Base-by-base conservation (phyloP, 2,113 vertebrate genomes). In the Bothrops jararaca region DNA sequence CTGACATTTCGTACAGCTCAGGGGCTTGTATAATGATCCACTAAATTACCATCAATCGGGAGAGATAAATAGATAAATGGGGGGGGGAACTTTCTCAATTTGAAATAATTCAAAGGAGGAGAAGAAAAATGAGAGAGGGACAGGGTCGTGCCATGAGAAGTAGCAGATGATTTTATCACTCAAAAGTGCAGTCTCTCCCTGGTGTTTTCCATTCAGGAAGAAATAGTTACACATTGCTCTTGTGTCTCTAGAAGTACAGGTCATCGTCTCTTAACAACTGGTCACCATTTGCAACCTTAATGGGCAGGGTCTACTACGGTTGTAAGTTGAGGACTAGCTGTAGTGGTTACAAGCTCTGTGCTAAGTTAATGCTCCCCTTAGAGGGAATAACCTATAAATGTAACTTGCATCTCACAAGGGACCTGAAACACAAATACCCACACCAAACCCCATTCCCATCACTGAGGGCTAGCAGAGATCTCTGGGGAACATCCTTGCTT, bases 11-110 rank as follows among this genome's bases (percentile, higher is more conserved):
- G n/a, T 39, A 57, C 23, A 50, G 69, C 48, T 85, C 34, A 15
- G 24, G 42, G 57, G 50, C n/a, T 22, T 64, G 26, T 54, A 90
- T 90, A 69, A 42, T 86, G n/a, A 42, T 45, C 20, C 50, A 15
- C 86, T 74, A 92, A 86, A 90, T 50, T 64, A 89, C 54, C 45
- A 56, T 58, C 56, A 52, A 34, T 58, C 92, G 90, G 57, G 80
- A 91, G 39, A 69, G 29, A 8, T 5, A 53, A 54, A 13, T 42
- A 50, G 53, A 85, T 20, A 93, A 50, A 85, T 57, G 34, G 5
- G 26, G 26, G 24, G 52, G 15, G 2, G 1, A 9, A 52, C 11
- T 3, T 89, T 45, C 53, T 85, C 20, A 57, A 52, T 58, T 89
- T 58, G 42, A 85, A 24, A 23, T 13, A 64, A 92, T 88, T 88